phyloP scores from a whole-genome alignment of 1,140 invertebrate species.

The Papilio polytes region DNA sequence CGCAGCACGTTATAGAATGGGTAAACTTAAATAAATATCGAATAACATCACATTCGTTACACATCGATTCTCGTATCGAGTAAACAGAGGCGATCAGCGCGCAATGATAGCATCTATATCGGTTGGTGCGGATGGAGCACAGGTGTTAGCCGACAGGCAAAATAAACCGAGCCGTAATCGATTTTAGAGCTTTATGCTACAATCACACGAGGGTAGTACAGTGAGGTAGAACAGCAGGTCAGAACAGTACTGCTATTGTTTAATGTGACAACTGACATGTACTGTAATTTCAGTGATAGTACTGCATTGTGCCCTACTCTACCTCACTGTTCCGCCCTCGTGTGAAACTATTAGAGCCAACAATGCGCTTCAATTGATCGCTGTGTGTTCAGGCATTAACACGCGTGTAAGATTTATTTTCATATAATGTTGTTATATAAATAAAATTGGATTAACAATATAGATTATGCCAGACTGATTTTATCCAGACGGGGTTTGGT shows the following conservation, averaged over 20 bases:
- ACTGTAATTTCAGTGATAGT: neutral
- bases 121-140: constrained; percentile 64
- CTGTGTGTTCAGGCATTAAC: constrained; percentile 34
- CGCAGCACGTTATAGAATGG: constrained; percentile 33
- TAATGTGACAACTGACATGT: too few species aligned
- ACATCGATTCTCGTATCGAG: constrained; percentile 53
- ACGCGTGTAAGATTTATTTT: constrained; percentile 32
- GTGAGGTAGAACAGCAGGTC: neutral
- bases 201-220: constrained; percentile 22
- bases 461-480: constrained; percentile 19
- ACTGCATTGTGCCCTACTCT: neutral
- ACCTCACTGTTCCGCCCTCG: neutral
- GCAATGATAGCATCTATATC: constrained; percentile 74
- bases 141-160: constrained; percentile 73
- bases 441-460: constrained; percentile 32
- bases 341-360: constrained; percentile 17
- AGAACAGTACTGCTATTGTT: constrained; percentile 37
- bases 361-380: constrained; percentile 36
- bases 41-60: constrained; percentile 38
- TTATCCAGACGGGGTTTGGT: constrained; percentile 1
- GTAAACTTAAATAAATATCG: constrained; percentile 38
- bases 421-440: constrained; percentile 36
- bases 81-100: constrained; percentile 53
- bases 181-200: constrained; percentile 63
- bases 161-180: constrained; percentile 75